Base-by-base conservation (phyloP, 2,113 vertebrate species). In the Herpailurus yagouaroundi region DNA sequence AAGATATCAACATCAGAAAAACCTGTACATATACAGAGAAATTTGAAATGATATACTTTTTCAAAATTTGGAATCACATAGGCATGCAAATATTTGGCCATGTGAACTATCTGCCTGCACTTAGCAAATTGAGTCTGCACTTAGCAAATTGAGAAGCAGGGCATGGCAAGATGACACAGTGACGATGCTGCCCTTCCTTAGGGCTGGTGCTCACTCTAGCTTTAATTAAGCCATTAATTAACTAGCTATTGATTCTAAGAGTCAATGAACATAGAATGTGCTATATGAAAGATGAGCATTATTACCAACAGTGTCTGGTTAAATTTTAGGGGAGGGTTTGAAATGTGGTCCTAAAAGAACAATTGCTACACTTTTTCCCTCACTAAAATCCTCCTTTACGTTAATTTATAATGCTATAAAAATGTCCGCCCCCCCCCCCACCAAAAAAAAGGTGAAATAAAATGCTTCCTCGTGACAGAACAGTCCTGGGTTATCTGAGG, bases 191-290 rank as follows among this genome's bases (percentile, higher is more conserved):
- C 60, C 83, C 29, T 95, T 95, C 38, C 83, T 93, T 21, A 41
- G 50, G 60, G 68, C n/a, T 88, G 33, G 16, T 95, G 48, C 9
- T 90, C 88, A 84, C 11, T 88, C 45, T 68, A 27, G 38, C 29
- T 66, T 92, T 94, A 97, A 96, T 89, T 45, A 96, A 94, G 96
- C 66, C 64, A 81, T 81, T 94, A 89, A 96, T 95, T 97, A 92
- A 90, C n/a, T 96, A 66, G 38, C 23, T 96, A 95, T 73, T 88
- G 91, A 97, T 94, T 94, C 48, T 77, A 73, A 71, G 71, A 95
- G 69, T 73, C 50, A 66, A 4, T 69, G 38, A 73, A 60, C 29
- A 77, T 13, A 89, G 15, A 66, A 55, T 85, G 57, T 36, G 50
- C 57, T 90, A 1, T 23, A 52, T 73, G 64, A 88, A 96, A 71